These are phyloP conservation scores for Venustoraphidia nigricollis DNA, from an alignment of 2,888 invertebrate genomes.

Conservation along the genomic window DNA sequence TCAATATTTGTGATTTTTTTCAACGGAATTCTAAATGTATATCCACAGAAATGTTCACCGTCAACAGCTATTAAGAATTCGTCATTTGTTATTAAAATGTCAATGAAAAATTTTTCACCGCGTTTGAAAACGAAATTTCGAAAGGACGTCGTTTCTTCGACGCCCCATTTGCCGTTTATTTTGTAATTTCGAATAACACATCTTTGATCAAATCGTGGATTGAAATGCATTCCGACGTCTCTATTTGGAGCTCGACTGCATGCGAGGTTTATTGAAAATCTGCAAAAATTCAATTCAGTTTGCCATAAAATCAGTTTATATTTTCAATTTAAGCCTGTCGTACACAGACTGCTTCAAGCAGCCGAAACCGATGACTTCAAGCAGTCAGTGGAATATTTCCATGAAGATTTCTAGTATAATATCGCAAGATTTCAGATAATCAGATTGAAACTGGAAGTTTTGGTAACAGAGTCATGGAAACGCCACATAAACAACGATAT, in stretches of 20 bases:
- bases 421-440: too few relatives aligned
- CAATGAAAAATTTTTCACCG: constrained; percentile 35
- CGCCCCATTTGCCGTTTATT: constrained; percentile 52
- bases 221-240: constrained; percentile 59
- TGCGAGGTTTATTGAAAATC: constrained; percentile 48
- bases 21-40: constrained; percentile 46
- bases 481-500: too few relatives aligned
- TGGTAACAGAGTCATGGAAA: too few relatives aligned
- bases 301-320: neutral
- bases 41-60: constrained; percentile 58
- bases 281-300: constrained; percentile 20
- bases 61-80: constrained; percentile 55
- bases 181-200: constrained; percentile 64
- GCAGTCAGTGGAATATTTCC: too few relatives aligned
- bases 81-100: constrained; percentile 40
- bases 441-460: too few relatives aligned
- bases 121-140: constrained; percentile 31
- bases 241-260: constrained; percentile 27
- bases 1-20: constrained; percentile 39
- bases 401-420: too few relatives aligned
- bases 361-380: too few relatives aligned
- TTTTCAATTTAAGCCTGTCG: too few relatives aligned
- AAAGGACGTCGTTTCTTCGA: constrained; percentile 50
- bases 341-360: too few relatives aligned
- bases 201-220: constrained; percentile 61